Percentiles rank a stretch among this genome's conserved stretches.
Conservation (phyloP, 2,113 vertebrate species). For the Calypte anna region DNA sequence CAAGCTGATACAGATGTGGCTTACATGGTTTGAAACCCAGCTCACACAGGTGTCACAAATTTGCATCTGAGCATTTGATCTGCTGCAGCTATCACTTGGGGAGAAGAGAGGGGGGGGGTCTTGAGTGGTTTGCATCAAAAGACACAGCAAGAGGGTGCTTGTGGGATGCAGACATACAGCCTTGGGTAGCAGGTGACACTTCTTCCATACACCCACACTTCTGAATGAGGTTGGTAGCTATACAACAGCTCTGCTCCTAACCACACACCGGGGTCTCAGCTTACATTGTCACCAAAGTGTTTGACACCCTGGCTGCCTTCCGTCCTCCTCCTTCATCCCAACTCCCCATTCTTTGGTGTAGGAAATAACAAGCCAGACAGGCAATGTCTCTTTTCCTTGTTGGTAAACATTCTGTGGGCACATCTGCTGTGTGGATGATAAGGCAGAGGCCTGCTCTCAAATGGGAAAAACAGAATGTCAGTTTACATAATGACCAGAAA, state of each 20-base stretch:
- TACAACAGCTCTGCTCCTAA: background rate
- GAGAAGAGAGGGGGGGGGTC: too few relatives aligned
- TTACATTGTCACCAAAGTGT: background rate
- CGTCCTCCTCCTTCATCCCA: slow-evolving; percentile 34
- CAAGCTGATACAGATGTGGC: background rate
- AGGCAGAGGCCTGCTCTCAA: slow-evolving; percentile 47
- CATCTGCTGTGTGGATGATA: slow-evolving; percentile 70
- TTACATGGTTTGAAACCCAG: background rate
- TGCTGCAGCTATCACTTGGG: background rate
- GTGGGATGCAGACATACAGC: background rate
- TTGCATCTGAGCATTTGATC: background rate
- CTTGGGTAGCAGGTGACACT: background rate
- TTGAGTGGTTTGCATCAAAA: background rate
- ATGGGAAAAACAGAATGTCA: slow-evolving; percentile 64
- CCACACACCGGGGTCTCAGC: background rate
- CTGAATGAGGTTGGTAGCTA: background rate
- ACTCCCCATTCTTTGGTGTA: slow-evolving; percentile 54
- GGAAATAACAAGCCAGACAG: slow-evolving; percentile 66
- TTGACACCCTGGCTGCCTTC: slow-evolving; percentile 9
- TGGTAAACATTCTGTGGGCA: slow-evolving; percentile 63
- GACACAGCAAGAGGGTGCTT: background rate
- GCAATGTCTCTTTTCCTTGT: slow-evolving; percentile 66
- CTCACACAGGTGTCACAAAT: background rate
- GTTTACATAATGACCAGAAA: slow-evolving; percentile 69
- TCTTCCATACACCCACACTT: background rate